Evolutionary conservation across 2,888 invertebrate species (phyloP).

Genomic region (Anodontia alba): DNA sequence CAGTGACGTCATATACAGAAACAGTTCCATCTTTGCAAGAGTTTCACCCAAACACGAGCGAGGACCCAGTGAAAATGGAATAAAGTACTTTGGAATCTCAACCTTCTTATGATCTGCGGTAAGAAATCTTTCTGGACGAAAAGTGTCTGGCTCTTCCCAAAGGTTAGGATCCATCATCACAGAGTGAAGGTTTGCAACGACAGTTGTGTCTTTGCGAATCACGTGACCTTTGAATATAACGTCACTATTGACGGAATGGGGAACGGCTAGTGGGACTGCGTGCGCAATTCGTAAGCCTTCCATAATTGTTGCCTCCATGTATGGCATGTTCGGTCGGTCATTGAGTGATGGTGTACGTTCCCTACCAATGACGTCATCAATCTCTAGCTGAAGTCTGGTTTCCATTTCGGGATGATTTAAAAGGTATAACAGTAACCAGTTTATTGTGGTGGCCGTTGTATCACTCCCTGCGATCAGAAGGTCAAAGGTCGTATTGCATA

Average conservation of each 20-base stretch:
- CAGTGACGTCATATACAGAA: conserved; percentile 32
- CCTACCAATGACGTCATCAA: conserved; percentile 80
- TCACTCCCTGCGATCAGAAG: conserved; percentile 85
- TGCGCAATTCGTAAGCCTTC: conserved; percentile 73
- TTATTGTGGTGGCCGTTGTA: conserved; percentile 93
- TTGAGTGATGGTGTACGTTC: conserved; percentile 56
- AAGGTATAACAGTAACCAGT: conserved; percentile 92
- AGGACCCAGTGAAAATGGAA: conserved; percentile 47
- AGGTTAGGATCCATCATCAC: conserved; percentile 63
- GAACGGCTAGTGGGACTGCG: conserved; percentile 66
- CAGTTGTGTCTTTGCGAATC: conserved; percentile 74
- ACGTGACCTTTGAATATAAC: conserved; percentile 70
- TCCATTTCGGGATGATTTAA: conserved; percentile 90
- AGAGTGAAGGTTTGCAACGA: conserved; percentile 69
- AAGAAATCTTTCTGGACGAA: conserved; percentile 75
- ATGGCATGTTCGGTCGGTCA: conserved; percentile 63
- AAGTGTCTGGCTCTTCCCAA: conserved; percentile 69
- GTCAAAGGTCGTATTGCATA: conserved; percentile 58
- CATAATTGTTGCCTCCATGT: conserved; percentile 76
- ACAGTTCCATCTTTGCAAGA: conserved; percentile 41
- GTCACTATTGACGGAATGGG: conserved; percentile 68
- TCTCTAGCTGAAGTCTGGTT: conserved; percentile 58
- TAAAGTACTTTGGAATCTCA: conserved; percentile 28
- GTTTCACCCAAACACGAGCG: conserved; percentile 51
- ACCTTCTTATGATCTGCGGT: neutral